Evolutionary conservation across 2,888 invertebrate genomes (phyloP).

Genomic region (Trissonchulus latispiculum): DNA sequence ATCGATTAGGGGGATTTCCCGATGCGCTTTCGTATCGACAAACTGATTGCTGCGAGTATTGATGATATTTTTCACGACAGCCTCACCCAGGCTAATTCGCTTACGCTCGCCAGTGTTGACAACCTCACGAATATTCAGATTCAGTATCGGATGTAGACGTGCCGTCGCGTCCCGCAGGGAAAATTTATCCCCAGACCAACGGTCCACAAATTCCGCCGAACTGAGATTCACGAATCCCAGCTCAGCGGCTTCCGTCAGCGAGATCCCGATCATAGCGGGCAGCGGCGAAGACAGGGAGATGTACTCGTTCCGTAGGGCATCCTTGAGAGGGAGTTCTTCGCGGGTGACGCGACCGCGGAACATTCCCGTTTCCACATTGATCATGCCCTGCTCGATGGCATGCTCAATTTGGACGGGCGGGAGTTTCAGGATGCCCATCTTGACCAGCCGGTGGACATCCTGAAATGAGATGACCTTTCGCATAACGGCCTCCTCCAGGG

Average conservation of each 20-base stretch:
- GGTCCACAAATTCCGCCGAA: slow-evolving; percentile 68
- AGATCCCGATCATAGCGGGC: slow-evolving; percentile 47
- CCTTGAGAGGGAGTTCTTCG: slow-evolving; percentile 13
- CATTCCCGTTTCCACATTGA: slow-evolving; percentile 26
- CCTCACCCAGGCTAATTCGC: slow-evolving; percentile 68
- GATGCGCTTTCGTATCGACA: slow-evolving; percentile 60
- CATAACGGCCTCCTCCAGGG: slow-evolving; percentile 26
- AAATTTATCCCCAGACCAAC: slow-evolving; percentile 67
- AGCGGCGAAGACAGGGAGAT: slow-evolving; percentile 1
- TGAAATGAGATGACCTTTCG: slow-evolving; percentile 47
- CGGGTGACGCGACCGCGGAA: slow-evolving; percentile 21
- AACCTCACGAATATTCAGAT: slow-evolving; percentile 65
- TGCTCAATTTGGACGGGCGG: slow-evolving; percentile 41
- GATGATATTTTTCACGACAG: slow-evolving; percentile 57
- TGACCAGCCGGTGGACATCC: slow-evolving; percentile 41
- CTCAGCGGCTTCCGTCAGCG: slow-evolving; percentile 70
- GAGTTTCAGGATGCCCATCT: slow-evolving; percentile 30
- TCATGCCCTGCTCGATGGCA: slow-evolving; percentile 37
- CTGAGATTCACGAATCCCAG: slow-evolving; percentile 66
- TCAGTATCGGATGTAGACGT: slow-evolving; percentile 57
- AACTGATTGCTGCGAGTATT: slow-evolving; percentile 67
- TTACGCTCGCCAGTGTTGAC: slow-evolving; percentile 66
- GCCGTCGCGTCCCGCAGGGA: slow-evolving; percentile 67
- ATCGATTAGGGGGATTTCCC: slow-evolving; percentile 64
- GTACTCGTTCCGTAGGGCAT: slow-evolving; percentile 22